phyloP scores from a whole-genome alignment of 92 coral and sea anemone genomes.

The Zoanthus solanderi region DNA sequence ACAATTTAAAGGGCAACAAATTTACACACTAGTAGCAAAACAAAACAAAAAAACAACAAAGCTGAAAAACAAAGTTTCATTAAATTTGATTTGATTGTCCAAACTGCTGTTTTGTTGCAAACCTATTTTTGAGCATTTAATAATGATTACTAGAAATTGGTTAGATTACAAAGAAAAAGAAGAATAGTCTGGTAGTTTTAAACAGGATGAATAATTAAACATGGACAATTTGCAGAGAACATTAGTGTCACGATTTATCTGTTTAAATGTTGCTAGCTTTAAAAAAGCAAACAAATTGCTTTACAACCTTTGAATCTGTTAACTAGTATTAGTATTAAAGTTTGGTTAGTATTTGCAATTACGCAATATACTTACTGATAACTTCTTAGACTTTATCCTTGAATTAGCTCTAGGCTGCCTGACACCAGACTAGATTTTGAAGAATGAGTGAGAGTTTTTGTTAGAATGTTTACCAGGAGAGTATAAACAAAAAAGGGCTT shows the following conservation, averaged over 20 bases:
- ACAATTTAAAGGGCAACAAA: not conserved
- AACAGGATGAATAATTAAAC: too few species aligned
- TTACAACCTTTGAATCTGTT: too few species aligned
- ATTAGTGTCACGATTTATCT: too few species aligned
- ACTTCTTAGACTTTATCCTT: constrained; percentile 48
- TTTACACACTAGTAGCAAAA: not conserved
- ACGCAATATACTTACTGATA: constrained; percentile 31
- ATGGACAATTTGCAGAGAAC: too few species aligned
- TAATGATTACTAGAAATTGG: not conserved
- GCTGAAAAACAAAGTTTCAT: not conserved
- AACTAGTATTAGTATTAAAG: not conserved
- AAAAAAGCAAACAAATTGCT: too few species aligned
- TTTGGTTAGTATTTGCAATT: not conserved
- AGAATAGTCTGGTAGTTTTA: too few species aligned
- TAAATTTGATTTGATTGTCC: too few species aligned
- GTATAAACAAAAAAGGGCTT: not conserved
- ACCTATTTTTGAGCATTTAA: not conserved
- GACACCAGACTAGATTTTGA: constrained; percentile 37
- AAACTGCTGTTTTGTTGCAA: not conserved
- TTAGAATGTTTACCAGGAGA: constrained; percentile 5
- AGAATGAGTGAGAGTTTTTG: constrained; percentile 22
- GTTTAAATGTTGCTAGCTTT: too few species aligned
- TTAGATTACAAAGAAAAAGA: too few species aligned
- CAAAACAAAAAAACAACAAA: not conserved
- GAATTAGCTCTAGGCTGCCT: constrained; percentile 40